Evolutionary conservation across 2,888 invertebrate genomes (phyloP).

Genomic region (Iselma pallidipennis): DNA sequence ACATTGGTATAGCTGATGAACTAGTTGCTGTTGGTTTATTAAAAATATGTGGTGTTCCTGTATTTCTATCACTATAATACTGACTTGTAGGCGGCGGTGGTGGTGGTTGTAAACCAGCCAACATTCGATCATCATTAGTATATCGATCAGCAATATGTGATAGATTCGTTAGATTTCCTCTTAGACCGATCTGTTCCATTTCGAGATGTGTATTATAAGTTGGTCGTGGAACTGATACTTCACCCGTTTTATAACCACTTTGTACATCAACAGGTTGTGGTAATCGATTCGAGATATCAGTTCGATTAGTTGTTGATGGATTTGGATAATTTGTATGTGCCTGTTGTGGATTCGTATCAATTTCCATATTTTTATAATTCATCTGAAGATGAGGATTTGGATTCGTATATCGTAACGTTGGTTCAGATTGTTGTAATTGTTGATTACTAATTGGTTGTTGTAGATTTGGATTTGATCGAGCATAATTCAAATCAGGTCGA

Average conservation of each 20-base stretch:
- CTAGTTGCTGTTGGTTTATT: constrained; percentile 48
- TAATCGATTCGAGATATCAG: constrained; percentile 17
- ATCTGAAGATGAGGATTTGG: constrained; percentile 32
- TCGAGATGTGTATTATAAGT: constrained; percentile 41
- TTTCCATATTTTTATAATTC: constrained; percentile 33
- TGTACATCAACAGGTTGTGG: constrained; percentile 8
- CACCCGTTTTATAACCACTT: constrained; percentile 33
- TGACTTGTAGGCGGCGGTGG: constrained; percentile 45
- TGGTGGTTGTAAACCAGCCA: constrained; percentile 58
- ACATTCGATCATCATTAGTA: constrained; percentile 61
- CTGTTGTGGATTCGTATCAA: constrained; percentile 33
- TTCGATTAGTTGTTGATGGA: constrained; percentile 13
- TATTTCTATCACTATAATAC: constrained; percentile 53
- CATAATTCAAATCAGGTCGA: constrained; percentile 33
- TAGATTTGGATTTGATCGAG: constrained; percentile 22
- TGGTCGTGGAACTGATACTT: constrained; percentile 42
- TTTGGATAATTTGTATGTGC: constrained; percentile 29
- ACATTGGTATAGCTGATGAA: constrained; percentile 48
- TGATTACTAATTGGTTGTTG: constrained; percentile 28
- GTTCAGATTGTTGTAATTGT: constrained; percentile 21
- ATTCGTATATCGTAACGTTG: constrained; percentile 28
- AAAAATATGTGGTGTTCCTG: constrained; percentile 47
- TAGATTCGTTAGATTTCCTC: constrained; percentile 61
- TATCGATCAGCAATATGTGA: constrained; percentile 65
- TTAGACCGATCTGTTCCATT: constrained; percentile 57